phyloP scores from a whole-genome alignment of 2,113 vertebrate species.

The Myotis yumanensis region DNA sequence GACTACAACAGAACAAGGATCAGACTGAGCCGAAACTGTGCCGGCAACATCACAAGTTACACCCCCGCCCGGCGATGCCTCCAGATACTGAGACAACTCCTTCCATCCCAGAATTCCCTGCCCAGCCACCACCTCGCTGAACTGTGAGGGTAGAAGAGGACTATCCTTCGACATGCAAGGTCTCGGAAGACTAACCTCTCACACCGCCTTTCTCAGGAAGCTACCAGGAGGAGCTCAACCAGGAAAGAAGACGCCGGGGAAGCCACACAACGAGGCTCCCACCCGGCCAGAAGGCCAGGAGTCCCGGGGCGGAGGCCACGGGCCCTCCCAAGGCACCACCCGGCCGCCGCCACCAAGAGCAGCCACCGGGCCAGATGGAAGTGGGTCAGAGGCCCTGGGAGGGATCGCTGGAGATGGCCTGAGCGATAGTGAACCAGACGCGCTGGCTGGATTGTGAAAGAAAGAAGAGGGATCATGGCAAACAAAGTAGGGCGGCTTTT shows the following conservation, averaged over 20 bases:
- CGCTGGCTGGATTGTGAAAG: not conserved
- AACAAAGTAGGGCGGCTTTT: not conserved
- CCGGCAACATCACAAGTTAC: no score
- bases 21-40: accelerated
- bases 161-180: not conserved
- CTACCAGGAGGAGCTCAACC: not conserved
- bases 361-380: not conserved
- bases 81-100: not conserved
- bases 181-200: not conserved
- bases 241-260: not conserved
- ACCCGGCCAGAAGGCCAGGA: not conserved
- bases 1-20: not conserved
- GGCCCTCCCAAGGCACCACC: not conserved
- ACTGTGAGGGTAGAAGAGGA: not conserved
- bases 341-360: not conserved
- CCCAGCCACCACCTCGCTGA: not conserved
- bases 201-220: not conserved
- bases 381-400: constrained; percentile 40
- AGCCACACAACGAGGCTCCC: not conserved
- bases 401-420: not conserved
- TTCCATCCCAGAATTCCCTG: not conserved
- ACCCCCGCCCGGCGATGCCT: not conserved
- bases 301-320: not conserved
- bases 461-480: not conserved
- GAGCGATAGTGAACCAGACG: not conserved